phyloP scores from a whole-genome alignment of 2,888 invertebrate species.

The Erebia epiphron region DNA sequence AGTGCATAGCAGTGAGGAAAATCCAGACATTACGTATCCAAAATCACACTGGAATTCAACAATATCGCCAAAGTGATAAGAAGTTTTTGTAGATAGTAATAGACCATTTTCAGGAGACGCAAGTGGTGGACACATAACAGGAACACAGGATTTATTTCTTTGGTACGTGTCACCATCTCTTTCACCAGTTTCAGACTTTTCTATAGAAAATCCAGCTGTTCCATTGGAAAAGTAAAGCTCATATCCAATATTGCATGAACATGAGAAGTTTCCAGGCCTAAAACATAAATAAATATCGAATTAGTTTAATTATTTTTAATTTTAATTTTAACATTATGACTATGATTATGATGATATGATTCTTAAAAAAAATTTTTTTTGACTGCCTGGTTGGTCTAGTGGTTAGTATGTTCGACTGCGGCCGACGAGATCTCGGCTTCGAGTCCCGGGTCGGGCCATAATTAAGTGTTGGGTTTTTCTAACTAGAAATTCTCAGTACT shows the following conservation, averaged over 20 bases:
- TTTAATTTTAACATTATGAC: background rate
- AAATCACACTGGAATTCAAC: slow-evolving; percentile 97
- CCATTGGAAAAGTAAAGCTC: slow-evolving; percentile 94
- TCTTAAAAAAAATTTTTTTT: too few species aligned
- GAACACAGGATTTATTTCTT: slow-evolving; percentile 97
- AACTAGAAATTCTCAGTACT: too few species aligned
- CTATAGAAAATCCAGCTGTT: slow-evolving; percentile 93
- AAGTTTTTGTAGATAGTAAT: slow-evolving; percentile 89
- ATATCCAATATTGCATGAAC: slow-evolving; percentile 95
- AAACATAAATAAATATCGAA: background rate
- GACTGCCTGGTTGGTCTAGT: too few species aligned
- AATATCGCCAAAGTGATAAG: slow-evolving; percentile 94
- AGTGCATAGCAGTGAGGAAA: slow-evolving; percentile 92
- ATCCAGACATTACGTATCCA: slow-evolving; percentile 96
- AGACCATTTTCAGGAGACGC: slow-evolving; percentile 92
- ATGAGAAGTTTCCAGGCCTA: slow-evolving; percentile 93
- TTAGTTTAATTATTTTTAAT: background rate
- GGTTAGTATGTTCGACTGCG: too few species aligned
- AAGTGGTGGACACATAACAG: slow-evolving; percentile 93
- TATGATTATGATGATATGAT: background rate
- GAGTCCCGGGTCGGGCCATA: too few species aligned
- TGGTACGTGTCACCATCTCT: slow-evolving; percentile 95
- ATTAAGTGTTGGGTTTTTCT: too few species aligned
- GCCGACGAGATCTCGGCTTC: too few species aligned
- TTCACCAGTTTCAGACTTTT: slow-evolving; percentile 91